These are phyloP conservation scores for Chiridota heheva DNA, from an alignment of 35 echinoderm and acorn worm species.

Conservation along the genomic window DNA sequence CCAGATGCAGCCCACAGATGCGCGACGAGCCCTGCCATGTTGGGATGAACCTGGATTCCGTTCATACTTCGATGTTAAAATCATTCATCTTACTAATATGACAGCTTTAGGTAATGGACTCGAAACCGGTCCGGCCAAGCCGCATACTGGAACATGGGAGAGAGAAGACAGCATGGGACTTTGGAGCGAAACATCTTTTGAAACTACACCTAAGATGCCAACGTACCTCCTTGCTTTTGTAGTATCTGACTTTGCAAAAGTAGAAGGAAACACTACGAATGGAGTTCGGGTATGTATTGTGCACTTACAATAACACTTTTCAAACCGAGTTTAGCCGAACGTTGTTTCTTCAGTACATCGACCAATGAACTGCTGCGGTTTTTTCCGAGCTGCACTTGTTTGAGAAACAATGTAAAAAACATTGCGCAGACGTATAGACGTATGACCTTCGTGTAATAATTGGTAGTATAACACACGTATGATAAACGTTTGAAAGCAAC, in stretches of 20 bases:
- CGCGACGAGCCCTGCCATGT: slow-evolving; percentile 77
- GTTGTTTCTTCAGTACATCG: not conserved
- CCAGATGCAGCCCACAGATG: slow-evolving; percentile 93
- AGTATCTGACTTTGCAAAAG: slow-evolving; percentile 66
- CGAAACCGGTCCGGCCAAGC: slow-evolving; percentile 2
- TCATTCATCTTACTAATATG: slow-evolving; percentile 63
- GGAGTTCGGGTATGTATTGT: slow-evolving; percentile 59
- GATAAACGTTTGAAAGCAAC: too few species aligned
- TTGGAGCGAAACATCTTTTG: slow-evolving; percentile 67
- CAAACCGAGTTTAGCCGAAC: not conserved
- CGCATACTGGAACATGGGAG: not conserved
- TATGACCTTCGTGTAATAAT: too few species aligned
- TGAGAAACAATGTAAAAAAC: not conserved
- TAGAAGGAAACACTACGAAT: slow-evolving; percentile 32
- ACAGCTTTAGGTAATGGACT: slow-evolving; percentile 66
- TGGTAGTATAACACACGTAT: not conserved
- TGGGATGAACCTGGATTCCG: slow-evolving; percentile 83
- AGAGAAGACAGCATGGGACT: not conserved
- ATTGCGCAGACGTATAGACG: not conserved
- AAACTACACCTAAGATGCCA: slow-evolving; percentile 79
- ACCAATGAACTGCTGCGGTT: not conserved
- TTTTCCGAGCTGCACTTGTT: not conserved
- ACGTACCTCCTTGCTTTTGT: slow-evolving; percentile 91
- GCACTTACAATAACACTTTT: too few species aligned
- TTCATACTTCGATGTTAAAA: slow-evolving; percentile 63